phyloP scores from a whole-genome alignment of 1,140 invertebrate species.

The Scaptomyza hsui region DNA sequence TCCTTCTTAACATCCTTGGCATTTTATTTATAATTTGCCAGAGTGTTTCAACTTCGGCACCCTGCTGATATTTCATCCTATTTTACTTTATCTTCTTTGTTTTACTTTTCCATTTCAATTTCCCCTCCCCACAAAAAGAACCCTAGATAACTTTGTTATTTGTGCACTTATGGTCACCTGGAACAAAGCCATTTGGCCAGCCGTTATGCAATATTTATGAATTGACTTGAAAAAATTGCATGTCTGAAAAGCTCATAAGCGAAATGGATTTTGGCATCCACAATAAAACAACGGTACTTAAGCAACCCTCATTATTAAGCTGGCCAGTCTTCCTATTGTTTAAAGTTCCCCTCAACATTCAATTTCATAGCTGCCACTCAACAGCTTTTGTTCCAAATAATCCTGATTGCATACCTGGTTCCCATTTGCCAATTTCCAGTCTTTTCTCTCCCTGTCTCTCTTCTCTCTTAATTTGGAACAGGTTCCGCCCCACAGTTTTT shows the following conservation, averaged over 20 bases:
- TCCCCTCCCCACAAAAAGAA: not conserved
- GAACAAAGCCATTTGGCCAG: not conserved
- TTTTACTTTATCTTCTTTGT: not conserved
- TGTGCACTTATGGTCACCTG: constrained; percentile 2
- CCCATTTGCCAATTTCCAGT: not conserved
- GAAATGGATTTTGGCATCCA: not conserved
- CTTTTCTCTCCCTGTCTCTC: too few species aligned
- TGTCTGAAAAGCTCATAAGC: constrained; percentile 3
- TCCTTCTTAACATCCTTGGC: too few species aligned
- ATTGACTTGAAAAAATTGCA: constrained; percentile 15
- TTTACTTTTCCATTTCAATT: not conserved
- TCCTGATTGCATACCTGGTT: not conserved
- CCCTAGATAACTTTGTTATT: constrained; percentile 17
- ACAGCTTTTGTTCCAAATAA: constrained; percentile 8
- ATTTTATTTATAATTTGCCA: too few species aligned
- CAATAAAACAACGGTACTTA: constrained; percentile 8
- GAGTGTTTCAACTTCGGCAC: too few species aligned
- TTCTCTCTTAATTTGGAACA: not conserved
- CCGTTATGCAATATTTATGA: constrained; percentile 4
- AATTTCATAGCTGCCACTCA: constrained; percentile 28
- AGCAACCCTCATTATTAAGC: constrained; percentile 41
- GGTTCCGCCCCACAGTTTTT: constrained; percentile 1
- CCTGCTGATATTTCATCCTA: too few species aligned
- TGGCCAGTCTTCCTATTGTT: constrained; percentile 18
- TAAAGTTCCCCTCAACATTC: constrained; percentile 17